Base-by-base conservation (phyloP, 1,140 invertebrate genomes). In the Polypedilum vanderplanki region DNA sequence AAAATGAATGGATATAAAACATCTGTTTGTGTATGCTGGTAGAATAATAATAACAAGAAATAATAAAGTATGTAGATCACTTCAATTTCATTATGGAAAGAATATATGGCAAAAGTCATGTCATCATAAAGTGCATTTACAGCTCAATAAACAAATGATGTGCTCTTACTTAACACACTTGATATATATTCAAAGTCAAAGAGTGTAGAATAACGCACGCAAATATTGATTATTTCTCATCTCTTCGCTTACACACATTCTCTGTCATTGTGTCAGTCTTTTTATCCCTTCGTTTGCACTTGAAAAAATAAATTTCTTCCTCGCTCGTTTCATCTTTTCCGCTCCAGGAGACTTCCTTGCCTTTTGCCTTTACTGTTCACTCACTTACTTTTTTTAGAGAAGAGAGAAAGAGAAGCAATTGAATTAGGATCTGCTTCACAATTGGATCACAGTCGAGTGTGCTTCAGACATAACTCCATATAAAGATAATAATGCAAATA, bases 101-200 rank as follows among this genome's bases (percentile, higher is more conserved):
- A n/a, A 12, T n/a, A 12, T 57, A 57, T 57, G 12, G 46, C 46
- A 57, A 57, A 57, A 15, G n/a, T 57, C 46, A 57, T 57, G 46
- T 57, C 46, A 57, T 57, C 46, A n/a, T 12, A 57, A 57, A 57
- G 46, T 57, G 46, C 46, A 57, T 57, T 33, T 57, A 57, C 46
- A 57, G 46, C 46, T 57, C 46, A 57, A 57, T 57, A n/a, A 57
- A 57, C 15, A n/a, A 57, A n/a, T 57, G 12, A 57, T 57, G 12
- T 57, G 46, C 46, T 46, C 41, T 46, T 46, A 46, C 46, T 57
- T 46, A 46, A 46, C 8, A 15, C 41, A 46, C 15, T 57, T 57
- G 46, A n/a, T 46, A n/a, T 57, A n/a, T 57, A 15, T 57, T 15
- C 46, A n/a, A 33, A 33, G 46, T 46, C 15, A 46, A 46, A 46